These are phyloP conservation scores for Triplophysa rosa DNA, from an alignment of 2,113 vertebrate species.

Conservation along the genomic window DNA sequence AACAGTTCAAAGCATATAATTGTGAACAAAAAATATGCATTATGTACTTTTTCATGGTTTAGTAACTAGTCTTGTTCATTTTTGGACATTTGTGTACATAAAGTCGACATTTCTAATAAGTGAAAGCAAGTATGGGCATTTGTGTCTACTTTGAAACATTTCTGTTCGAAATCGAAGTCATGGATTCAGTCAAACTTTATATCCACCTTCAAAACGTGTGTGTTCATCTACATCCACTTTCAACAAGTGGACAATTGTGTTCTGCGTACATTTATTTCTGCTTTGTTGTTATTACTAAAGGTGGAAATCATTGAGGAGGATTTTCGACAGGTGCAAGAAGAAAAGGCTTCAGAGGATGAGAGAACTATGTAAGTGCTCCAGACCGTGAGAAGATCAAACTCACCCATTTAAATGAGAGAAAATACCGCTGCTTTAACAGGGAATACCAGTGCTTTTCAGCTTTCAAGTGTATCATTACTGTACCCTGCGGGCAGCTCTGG, in stretches of 20 bases:
- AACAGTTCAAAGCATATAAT: background rate
- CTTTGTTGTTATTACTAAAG: slow-evolving; percentile 12
- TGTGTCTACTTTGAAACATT: background rate
- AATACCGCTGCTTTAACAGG: slow-evolving; percentile 1
- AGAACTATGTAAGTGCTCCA: slow-evolving; percentile 79
- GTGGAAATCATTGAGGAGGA: slow-evolving; percentile 65
- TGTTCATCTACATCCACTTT: background rate
- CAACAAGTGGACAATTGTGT: background rate
- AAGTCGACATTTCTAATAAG: background rate
- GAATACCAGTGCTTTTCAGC: background rate
- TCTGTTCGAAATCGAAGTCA: background rate
- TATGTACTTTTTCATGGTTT: background rate
- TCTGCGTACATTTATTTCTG: background rate
- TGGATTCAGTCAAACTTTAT: background rate
- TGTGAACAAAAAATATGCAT: too few relatives aligned
- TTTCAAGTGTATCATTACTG: slow-evolving; percentile 27
- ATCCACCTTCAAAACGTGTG: background rate
- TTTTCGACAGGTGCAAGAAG: slow-evolving; percentile 76
- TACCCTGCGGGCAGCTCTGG: background rate
- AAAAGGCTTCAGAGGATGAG: slow-evolving; percentile 73
- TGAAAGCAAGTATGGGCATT: background rate
- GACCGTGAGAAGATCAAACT: background rate
- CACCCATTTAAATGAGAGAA: background rate
- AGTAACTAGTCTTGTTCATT: too few relatives aligned
- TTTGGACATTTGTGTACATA: background rate